Base-by-base conservation (phyloP, 2,797 vertebrate genomes). In the Falco naumanni region DNA sequence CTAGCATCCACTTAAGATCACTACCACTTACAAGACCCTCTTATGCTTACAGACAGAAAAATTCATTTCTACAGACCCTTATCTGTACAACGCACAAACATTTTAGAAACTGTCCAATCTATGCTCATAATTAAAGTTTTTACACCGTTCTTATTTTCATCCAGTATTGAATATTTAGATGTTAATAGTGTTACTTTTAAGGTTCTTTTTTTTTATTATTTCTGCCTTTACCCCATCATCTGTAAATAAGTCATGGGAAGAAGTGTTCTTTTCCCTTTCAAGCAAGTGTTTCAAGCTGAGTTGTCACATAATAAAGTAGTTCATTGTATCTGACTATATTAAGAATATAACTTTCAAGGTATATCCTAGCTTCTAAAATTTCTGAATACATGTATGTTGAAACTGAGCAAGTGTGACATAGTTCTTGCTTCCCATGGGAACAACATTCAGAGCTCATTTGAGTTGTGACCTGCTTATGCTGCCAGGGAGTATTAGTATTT, bases 381-480 rank as follows among this genome's bases (percentile, higher is more conserved):
- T 96, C 93, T 97, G 93, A 97, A 96, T 96, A 96, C 79, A 97
- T 94, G 59, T 91, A 65, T 95, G 89, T 90, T 96, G 95, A 94
- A 97, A 98, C 95, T 92, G 75, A 86, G 54, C 74, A 97, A 96
- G 50, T 63, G 56, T 97, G 95, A 92, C 95, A 98, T 21, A 74
- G 87, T 94, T 97, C 41, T 93, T 57, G 39, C 85, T 97, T 98
- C 97, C 95, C 96, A 63, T 90, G 96, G 92, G 96, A 98, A 85
- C 45, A 86, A 91, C 94, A 78, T 94, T 97, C 95, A 96, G 93
- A 97, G 90, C 94, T 98, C 93, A 96, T 98, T 95, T 98, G 71
- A 98, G 91, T 91, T 95, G 79, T 97, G 97, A 98, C 98, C 95
- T 97, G 95, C 90, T 97, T 98, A 98, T 96, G 85, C 93, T 98